Evolutionary conservation across 2,797 vertebrate species (phyloP).

Genomic region (Cichlasoma orientale): DNA sequence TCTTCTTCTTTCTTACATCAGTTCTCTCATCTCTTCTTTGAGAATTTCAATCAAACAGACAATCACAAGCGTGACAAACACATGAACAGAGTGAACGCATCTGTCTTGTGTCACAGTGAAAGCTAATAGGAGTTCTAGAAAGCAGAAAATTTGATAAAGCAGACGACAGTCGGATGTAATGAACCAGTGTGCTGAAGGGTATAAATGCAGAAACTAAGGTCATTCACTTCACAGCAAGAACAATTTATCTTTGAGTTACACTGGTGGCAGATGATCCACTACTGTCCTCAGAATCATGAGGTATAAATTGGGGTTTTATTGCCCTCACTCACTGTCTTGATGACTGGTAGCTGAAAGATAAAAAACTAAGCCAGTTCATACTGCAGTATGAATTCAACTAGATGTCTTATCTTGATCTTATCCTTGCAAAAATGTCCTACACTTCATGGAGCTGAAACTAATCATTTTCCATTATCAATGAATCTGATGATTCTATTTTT

Average conservation of each 20-base stretch:
- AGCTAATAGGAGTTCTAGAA: conserved; percentile 31
- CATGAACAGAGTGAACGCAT: conserved; percentile 40
- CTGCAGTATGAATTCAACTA: not conserved
- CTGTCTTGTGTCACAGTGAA: conserved; percentile 33
- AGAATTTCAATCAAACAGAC: conserved; percentile 20
- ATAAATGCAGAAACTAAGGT: conserved; percentile 44
- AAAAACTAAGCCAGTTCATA: not conserved
- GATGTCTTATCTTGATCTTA: no score
- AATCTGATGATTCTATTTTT: not conserved
- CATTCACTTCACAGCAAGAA: conserved; percentile 42
- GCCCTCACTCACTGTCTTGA: conserved; percentile 1
- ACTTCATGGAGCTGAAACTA: not conserved
- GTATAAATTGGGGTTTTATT: conserved; percentile 21
- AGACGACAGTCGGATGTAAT: conserved; percentile 38
- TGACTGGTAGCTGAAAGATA: not conserved
- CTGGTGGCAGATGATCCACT: not conserved
- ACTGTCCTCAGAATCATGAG: conserved; percentile 19
- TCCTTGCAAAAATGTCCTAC: not conserved
- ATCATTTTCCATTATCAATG: not conserved
- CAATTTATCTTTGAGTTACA: conserved; percentile 26
- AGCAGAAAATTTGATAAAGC: conserved; percentile 40
- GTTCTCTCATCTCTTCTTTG: conserved; percentile 15
- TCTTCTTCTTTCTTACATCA: not conserved
- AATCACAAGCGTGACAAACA: conserved; percentile 15
- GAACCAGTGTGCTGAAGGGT: conserved; percentile 29